Conservation (phyloP, 2,797 vertebrate genomes). For the Amblyraja radiata region DNA sequence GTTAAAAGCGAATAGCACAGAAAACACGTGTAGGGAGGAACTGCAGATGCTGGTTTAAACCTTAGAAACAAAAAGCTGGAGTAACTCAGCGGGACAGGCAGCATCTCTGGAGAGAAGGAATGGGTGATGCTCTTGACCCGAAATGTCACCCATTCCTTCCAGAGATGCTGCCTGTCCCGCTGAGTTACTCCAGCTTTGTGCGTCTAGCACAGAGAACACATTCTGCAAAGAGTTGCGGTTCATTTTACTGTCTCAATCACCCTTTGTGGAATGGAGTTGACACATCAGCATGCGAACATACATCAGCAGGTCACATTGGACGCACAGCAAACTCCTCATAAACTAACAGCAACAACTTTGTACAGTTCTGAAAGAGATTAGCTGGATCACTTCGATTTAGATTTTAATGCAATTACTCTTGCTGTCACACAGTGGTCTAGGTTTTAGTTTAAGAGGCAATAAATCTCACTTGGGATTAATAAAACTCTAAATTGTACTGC, state of each 20-base stretch:
- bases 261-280: not conserved
- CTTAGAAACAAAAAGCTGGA: too few relatives aligned
- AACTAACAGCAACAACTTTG: constrained; percentile 1
- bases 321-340: not conserved
- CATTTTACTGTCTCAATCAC: constrained; percentile 19
- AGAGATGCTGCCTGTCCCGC: too few relatives aligned
- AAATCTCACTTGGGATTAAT: not conserved
- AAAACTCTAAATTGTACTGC: not conserved
- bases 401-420: not conserved
- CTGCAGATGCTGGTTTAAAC: too few relatives aligned
- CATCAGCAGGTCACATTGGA: not conserved
- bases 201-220: too few relatives aligned
- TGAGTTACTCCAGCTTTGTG: too few relatives aligned
- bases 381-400: not conserved
- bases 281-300: not conserved
- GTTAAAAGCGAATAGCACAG: not conserved
- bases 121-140: too few relatives aligned
- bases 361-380: constrained; percentile 18
- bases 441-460: not conserved
- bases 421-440: not conserved
- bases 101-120: too few relatives aligned
- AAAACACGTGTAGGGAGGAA: too few relatives aligned
- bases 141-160: too few relatives aligned
- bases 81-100: too few relatives aligned
- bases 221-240: not conserved